These are phyloP conservation scores for Epinotia nisella DNA, from an alignment of 2,888 invertebrate species.

Conservation along the genomic window DNA sequence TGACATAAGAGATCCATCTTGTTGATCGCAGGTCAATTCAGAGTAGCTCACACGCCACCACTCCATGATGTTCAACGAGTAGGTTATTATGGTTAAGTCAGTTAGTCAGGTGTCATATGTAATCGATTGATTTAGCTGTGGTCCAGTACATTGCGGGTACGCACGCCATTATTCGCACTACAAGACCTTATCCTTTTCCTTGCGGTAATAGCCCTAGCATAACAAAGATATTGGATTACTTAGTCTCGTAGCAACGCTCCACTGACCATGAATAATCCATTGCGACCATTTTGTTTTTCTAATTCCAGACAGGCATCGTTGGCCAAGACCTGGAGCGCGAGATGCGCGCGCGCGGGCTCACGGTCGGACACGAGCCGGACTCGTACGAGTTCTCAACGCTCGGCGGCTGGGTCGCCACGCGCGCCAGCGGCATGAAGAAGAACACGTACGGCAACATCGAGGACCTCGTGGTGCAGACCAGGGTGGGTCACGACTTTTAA, in stretches of 20 bases:
- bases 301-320: constrained; percentile 95
- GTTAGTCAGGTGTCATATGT: no score
- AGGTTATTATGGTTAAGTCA: no score
- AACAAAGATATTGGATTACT: no score
- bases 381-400: constrained; percentile 98
- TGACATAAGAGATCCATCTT: no score
- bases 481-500: constrained; percentile 83
- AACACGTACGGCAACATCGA: constrained; percentile 99
- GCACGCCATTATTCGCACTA: no score
- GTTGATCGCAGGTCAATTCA: constrained; percentile 58
- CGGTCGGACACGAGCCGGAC: constrained; percentile 99
- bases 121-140: background rate
- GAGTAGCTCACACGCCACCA: no score
- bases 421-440: constrained; percentile 99
- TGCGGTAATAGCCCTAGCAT: no score
- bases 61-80: no score
- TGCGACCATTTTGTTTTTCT: background rate
- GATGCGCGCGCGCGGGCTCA: constrained; percentile 90
- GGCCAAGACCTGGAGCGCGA: constrained; percentile 97
- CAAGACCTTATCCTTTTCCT: no score
- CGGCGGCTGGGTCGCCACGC: constrained; percentile 98
- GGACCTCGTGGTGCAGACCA: constrained; percentile 95
- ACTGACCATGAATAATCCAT: no score
- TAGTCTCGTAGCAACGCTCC: no score
- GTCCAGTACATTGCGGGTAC: no score